Conservation (phyloP, 2,888 invertebrate genomes). For the Periphyllus acericola region DNA sequence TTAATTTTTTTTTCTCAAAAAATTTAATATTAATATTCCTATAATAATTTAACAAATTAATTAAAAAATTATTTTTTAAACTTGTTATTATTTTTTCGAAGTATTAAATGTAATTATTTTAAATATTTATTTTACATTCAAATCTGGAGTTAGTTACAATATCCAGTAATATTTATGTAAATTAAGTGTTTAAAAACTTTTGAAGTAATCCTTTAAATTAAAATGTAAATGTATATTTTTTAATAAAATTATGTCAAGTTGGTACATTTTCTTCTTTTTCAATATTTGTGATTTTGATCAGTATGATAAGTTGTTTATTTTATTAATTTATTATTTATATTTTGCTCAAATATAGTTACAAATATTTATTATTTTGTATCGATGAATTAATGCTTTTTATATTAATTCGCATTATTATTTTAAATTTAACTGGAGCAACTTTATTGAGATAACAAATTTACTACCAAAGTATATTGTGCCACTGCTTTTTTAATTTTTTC, state of each 20-base stretch:
- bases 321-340: neutral
- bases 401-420: neutral
- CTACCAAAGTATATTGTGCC: neutral
- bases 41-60: neutral
- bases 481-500: neutral
- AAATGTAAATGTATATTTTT: too few species aligned
- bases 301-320: neutral
- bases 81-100: neutral
- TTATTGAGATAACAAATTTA: neutral
- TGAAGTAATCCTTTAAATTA: too few species aligned
- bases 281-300: neutral
- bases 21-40: too few species aligned
- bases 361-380: too few species aligned
- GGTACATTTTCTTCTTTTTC: too few species aligned
- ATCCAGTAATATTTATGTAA: neutral
- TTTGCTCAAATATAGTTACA: too few species aligned
- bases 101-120: neutral
- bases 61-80: too few species aligned
- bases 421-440: too few species aligned
- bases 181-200: neutral
- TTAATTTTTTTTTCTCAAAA: neutral
- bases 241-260: too few species aligned
- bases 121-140: neutral
- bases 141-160: neutral
- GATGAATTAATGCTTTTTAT: neutral